phyloP scores from a whole-genome alignment of 2,888 invertebrate species.

The Helobdella robusta region DNA sequence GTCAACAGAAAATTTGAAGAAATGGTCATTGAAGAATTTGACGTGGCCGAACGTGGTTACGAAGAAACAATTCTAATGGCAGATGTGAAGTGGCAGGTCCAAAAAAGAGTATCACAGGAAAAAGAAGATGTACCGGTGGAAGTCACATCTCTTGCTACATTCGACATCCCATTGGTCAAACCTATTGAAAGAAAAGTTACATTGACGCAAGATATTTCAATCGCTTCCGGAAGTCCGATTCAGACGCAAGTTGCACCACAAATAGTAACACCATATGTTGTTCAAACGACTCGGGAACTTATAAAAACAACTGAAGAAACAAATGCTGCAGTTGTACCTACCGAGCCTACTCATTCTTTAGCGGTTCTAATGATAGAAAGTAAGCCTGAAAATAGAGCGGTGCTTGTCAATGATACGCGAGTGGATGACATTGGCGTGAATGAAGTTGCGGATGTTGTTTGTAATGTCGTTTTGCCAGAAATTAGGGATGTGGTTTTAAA shows the following conservation, averaged over 20 bases:
- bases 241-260: slow-evolving; percentile 28
- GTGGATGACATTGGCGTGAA: slow-evolving; percentile 7
- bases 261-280: slow-evolving; percentile 12
- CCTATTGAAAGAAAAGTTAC: slow-evolving; percentile 4
- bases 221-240: slow-evolving; percentile 19
- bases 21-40: slow-evolving; percentile 32
- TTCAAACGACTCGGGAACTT: not conserved
- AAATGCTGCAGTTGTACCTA: not conserved
- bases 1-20: slow-evolving; percentile 30
- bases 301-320: slow-evolving; percentile 7
- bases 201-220: slow-evolving; percentile 7
- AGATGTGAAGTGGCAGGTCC: slow-evolving; percentile 37
- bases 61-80: slow-evolving; percentile 37
- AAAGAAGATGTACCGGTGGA: slow-evolving; percentile 24
- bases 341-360: not conserved
- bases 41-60: slow-evolving; percentile 33
- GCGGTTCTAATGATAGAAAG: slow-evolving; percentile 27
- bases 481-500: not conserved
- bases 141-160: slow-evolving; percentile 1
- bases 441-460: slow-evolving; percentile 16
- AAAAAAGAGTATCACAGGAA: slow-evolving; percentile 23
- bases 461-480: slow-evolving; percentile 14
- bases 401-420: not conserved
- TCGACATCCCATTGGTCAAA: not conserved
- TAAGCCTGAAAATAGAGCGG: slow-evolving; percentile 26